Percentiles rank a stretch among this genome's conserved stretches.
Conservation (phyloP, 1,140 invertebrate genomes). For the Hormaphis cornu region DNA sequence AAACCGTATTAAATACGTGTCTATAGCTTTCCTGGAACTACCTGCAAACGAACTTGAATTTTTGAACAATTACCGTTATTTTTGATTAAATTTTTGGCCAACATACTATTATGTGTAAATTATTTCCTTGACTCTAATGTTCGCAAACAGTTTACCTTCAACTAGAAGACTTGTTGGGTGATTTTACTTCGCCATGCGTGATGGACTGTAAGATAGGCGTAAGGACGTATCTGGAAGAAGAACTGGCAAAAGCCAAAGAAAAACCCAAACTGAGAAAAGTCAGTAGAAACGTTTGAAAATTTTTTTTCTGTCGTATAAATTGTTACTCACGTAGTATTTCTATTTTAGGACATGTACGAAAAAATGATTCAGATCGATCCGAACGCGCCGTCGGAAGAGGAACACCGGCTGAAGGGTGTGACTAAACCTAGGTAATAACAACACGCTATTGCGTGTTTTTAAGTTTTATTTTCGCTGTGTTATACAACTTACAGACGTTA, state of each 20-base stretch:
- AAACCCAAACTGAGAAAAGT: conserved; percentile 68
- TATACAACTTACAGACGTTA: too few relatives aligned
- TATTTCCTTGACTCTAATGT: background rate
- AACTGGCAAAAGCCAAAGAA: conserved; percentile 85
- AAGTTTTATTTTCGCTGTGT: too few relatives aligned
- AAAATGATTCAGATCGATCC: conserved; percentile 96
- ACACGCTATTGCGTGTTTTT: too few relatives aligned
- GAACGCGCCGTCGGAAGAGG: conserved; percentile 79
- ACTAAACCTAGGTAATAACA: conserved; percentile 67
- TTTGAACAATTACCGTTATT: too few relatives aligned
- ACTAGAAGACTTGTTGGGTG: conserved; percentile 82
- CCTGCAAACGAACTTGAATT: too few relatives aligned
- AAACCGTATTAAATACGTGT: too few relatives aligned
- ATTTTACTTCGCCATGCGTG: conserved; percentile 82
- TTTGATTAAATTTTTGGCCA: too few relatives aligned
- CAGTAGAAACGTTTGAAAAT: conserved; percentile 9
- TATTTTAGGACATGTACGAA: conserved; percentile 82
- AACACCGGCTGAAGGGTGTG: conserved; percentile 76
- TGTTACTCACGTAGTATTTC: too few relatives aligned
- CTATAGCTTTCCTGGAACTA: too few relatives aligned
- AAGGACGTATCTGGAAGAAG: conserved; percentile 87
- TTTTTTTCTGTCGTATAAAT: too few relatives aligned
- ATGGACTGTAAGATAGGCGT: conserved; percentile 97
- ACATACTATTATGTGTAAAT: too few relatives aligned
- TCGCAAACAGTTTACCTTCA: conserved; percentile 59